phyloP scores from a whole-genome alignment of 1,140 invertebrate species.

The Mizuhopecten yessoensis region DNA sequence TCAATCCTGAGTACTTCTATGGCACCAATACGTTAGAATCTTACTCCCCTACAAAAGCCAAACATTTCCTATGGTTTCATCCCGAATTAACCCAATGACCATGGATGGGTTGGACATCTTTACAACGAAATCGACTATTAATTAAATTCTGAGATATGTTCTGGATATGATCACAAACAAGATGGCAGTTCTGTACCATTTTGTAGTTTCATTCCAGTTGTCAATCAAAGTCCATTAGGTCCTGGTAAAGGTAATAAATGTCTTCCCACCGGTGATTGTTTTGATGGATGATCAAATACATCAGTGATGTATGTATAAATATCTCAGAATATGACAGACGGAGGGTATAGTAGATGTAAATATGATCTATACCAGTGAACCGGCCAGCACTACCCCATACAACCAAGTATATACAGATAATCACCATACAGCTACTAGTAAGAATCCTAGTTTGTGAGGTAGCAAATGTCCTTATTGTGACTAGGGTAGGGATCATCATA shows the following conservation, averaged over 20 bases:
- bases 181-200: neutral
- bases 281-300: too few species aligned
- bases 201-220: neutral
- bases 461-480: too few species aligned
- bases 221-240: neutral
- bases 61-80: neutral
- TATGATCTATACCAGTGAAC: too few species aligned
- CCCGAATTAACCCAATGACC: neutral
- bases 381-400: too few species aligned
- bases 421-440: too few species aligned
- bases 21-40: neutral
- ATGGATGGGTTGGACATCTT: neutral
- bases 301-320: too few species aligned
- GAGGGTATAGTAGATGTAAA: too few species aligned
- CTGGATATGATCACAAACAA: neutral
- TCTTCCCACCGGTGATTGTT: neutral
- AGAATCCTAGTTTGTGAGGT: too few species aligned
- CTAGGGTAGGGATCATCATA: too few species aligned
- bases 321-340: too few species aligned
- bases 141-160: neutral
- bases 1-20: too few species aligned
- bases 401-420: too few species aligned
- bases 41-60: neutral
- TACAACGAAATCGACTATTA: neutral
- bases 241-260: neutral